A percentile compares a stretch with the other conserved stretches of the same genome.
Conservation (phyloP, 2,113 vertebrate species). For the Chelonoidis abingdonii region DNA sequence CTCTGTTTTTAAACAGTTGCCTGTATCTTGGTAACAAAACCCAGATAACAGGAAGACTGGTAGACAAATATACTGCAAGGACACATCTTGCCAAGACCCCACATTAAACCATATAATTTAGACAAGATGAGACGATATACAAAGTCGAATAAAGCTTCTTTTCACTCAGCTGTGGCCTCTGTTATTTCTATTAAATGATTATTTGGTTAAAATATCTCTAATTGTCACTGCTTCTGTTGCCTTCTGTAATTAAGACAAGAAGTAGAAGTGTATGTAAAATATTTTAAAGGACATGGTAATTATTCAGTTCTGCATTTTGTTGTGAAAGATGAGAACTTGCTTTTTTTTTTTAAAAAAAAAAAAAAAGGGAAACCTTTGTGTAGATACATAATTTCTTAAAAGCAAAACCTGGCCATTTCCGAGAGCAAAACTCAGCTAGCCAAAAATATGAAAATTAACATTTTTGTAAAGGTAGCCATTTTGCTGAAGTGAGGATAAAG, state of each 20-base stretch:
- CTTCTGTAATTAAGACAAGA: neutral
- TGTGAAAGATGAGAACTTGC: neutral
- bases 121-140: neutral
- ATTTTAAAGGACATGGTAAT: neutral
- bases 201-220: neutral
- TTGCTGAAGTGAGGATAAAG: neutral
- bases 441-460: rapidly evolving
- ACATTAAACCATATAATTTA: conserved; percentile 11
- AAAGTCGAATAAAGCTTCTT: neutral
- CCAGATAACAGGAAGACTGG: neutral
- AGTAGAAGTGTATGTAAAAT: neutral
- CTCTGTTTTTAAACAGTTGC: neutral
- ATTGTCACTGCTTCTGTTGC: neutral
- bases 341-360: no score
- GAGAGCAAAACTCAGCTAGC: neutral
- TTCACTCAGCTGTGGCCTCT: neutral
- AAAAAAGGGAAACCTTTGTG: neutral
- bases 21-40: conserved; percentile 9
- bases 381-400: neutral
- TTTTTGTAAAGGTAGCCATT: neutral
- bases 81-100: neutral
- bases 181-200: neutral
- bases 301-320: neutral
- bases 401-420: rapidly evolving
- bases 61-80: conserved; percentile 1